Evolutionary conservation across 2,113 vertebrate species (phyloP).

Genomic region (Thamnophis sirtalis): DNA sequence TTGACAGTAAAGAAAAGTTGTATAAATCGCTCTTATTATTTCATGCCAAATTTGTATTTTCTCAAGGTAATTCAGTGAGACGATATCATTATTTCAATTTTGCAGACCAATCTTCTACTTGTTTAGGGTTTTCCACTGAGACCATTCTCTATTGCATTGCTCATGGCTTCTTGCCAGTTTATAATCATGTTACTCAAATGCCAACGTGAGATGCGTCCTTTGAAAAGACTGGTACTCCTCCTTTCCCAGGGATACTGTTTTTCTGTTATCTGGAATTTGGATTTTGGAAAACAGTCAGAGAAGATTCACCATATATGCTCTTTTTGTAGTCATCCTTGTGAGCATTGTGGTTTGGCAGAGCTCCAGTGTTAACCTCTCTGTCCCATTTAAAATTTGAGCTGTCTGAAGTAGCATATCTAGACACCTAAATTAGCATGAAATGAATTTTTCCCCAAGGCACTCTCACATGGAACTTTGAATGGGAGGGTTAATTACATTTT

Average conservation of each 20-base stretch:
- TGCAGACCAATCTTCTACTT: not conserved
- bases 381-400: not conserved
- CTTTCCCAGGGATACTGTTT: too few relatives aligned
- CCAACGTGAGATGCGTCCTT: not conserved
- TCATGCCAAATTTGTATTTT: not conserved
- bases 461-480: constrained; percentile 15
- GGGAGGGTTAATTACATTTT: not conserved
- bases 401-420: not conserved
- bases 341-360: not conserved
- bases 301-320: not conserved
- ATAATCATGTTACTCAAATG: not conserved
- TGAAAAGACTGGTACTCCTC: not conserved
- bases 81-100: not conserved
- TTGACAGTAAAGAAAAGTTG: not conserved
- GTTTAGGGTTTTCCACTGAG: not conserved
- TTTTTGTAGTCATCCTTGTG: not conserved
- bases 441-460: not conserved
- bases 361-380: not conserved
- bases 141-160: not conserved
- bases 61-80: not conserved
- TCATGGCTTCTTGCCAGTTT: not conserved
- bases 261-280: not conserved
- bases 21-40: not conserved
- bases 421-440: not conserved
- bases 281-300: not conserved